Base-by-base conservation (phyloP, 2,113 vertebrate species). In the Austrofundulus limnaeus region DNA sequence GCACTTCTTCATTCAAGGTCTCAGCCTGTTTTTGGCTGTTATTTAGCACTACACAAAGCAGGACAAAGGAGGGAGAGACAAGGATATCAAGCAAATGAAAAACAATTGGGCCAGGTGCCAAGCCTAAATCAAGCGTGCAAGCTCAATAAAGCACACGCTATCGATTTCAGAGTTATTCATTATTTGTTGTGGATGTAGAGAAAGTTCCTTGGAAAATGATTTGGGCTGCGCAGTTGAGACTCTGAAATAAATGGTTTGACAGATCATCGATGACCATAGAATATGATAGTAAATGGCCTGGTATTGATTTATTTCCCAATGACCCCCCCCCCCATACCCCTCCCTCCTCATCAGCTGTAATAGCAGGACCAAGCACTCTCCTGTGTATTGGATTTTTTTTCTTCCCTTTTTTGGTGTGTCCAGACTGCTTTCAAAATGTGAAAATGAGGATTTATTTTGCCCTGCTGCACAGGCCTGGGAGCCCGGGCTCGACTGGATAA, bases 121-220 rank as follows among this genome's bases (percentile, higher is more conserved):
- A 61, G 61, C 56, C 71, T 85, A 82, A 83, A 86, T 84, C 69
- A 80, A 71, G 77, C 72, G 77, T 83, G 75, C 51, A 62, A 80
- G 79, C 77, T 78, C 79, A 77, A 85, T 84, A 83, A 84, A 84
- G 81, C 78, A 72, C 60, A 62, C 66, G 12, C 58, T 75, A 89
- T 90, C 24, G 88, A 90, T 88, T 85, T 65, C 57, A 20, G 59
- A 82, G 75, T 85, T 84, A 87, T 85, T 82, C 79, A 84, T 90
- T 79, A 85, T 84, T 89, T 88, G 82, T 89, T 87, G 86, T 87
- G 84, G 82, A 87, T 83, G 82, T 76, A 76, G 82, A 76, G 78
- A 87, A 86, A 86, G 82, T 89, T 81, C 84, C 82, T 71, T 77
- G 75, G 72, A 80, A 85, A 86, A 87, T 72, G 62, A 78, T 88